Evolutionary conservation across 2,113 vertebrate genomes (phyloP), one percentile per base, ranked within the genome.

Genomic region (Oryzias celebensis): DNA sequence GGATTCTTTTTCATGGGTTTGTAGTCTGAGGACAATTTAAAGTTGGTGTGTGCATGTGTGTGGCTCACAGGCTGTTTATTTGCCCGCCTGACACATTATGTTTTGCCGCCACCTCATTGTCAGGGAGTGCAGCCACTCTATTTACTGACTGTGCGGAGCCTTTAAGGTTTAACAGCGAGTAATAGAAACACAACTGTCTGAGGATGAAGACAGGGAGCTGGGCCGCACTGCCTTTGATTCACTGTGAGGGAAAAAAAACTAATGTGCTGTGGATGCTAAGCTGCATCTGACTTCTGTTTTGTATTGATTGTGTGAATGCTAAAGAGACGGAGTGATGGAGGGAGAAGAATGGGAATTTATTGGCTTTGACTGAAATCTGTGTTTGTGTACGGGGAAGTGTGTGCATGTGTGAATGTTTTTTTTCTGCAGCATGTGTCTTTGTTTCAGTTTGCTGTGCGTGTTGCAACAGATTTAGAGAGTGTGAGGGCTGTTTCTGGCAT

Each of bases 271-370:
- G 64, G 54, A 66, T 85, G 77, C 78, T 85, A 71, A 87, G 83
- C 83, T 84, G 73, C 73, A 66, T 86, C 77, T 78, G 80, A 88
- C 73, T 81, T 83, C 80, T 84, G 78, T 82, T 83, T 87, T 77
- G 83, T 83, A 80, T 86, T 85, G 86, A 89, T 90, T 88, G 79
- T 87, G 72, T 72, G 68, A 77, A 73, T 81, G 82, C 83, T 86
- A 82, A 88, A 84, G 70, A 87, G 81, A 80, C 72, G 77, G 81
- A 52, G 68, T 52, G 68, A 75, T 51, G 64, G 70, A 36, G 22
- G 61, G 50, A 47, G 36, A 14, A 18, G 56, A 50, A 62, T 44
- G 59, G 57, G 58, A 81, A 78, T 75, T 71, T 77, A 81, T 71
- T 80, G 81, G 79, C 70, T 84, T 58, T 78, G 61, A 68, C 73